These are phyloP conservation scores for Hypocryptadius cinnamomeus DNA, from an alignment of 2,113 vertebrate genomes.

Conservation along the genomic window DNA sequence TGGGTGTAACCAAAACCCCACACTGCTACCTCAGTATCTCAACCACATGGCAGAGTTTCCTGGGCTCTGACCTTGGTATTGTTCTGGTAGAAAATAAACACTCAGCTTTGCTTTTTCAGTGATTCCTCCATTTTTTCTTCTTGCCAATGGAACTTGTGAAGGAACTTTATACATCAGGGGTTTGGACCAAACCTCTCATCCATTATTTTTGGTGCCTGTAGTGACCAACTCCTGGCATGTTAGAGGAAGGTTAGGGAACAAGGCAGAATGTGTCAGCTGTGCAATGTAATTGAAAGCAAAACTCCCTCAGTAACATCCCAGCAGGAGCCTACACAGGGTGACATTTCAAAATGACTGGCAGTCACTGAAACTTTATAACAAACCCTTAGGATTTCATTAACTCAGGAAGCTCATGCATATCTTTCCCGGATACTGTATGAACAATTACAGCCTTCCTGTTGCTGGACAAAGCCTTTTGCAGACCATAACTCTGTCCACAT, in stretches of 20 bases:
- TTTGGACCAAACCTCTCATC: not conserved
- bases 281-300: not conserved
- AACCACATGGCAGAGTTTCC: not conserved
- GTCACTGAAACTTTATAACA: not conserved
- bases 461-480: slow-evolving; percentile 17
- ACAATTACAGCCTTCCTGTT: slow-evolving; percentile 43
- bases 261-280: not conserved
- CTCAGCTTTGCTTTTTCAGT: not conserved
- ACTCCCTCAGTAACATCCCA: not conserved
- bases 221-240: not conserved
- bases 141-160: not conserved
- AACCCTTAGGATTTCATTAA: not conserved
- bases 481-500: not conserved
- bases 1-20: not conserved
- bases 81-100: not conserved
- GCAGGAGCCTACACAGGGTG: not conserved
- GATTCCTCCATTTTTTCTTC: not conserved
- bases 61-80: not conserved
- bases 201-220: not conserved
- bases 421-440: slow-evolving; percentile 34
- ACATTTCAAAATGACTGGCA: slow-evolving; percentile 29
- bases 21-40: not conserved
- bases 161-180: not conserved
- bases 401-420: slow-evolving; percentile 28
- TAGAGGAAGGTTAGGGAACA: not conserved